A percentile compares a stretch with the other conserved stretches of the same genome.
phyloP scores from a whole-genome alignment of 2,888 invertebrate species.

The Baronia brevicornis region DNA sequence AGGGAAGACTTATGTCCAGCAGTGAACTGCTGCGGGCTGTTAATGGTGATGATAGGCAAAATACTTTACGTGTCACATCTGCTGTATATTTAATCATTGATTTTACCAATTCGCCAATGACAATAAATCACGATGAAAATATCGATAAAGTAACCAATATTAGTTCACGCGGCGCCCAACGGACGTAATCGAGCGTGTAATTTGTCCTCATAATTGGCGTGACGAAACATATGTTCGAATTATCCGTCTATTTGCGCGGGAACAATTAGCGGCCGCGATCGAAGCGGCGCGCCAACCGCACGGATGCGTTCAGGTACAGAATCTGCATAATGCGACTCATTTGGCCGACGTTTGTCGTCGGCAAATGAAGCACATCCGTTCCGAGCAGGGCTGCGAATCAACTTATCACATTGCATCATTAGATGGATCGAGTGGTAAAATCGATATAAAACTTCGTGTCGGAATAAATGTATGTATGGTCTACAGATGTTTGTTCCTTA shows the following conservation, averaged over 20 bases:
- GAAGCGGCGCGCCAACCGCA: conserved; percentile 30
- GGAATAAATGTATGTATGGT: too few species aligned
- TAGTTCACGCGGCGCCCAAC: conserved; percentile 19
- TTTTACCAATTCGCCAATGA: conserved; percentile 28
- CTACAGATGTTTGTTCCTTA: too few species aligned
- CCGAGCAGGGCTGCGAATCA: conserved; percentile 19
- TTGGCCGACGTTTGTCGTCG: conserved; percentile 55
- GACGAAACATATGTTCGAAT: conserved; percentile 31
- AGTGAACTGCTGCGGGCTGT: too few species aligned
- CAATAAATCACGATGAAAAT: conserved; percentile 56
- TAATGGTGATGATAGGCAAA: too few species aligned
- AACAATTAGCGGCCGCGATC: conserved; percentile 44
- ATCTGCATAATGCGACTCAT: conserved; percentile 66
- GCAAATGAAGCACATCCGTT: conserved; percentile 57
- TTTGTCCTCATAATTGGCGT: conserved; percentile 23
- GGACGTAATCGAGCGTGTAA: conserved; percentile 20
- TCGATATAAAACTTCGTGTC: too few species aligned
- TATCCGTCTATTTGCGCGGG: conserved; percentile 42
- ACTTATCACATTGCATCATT: too few species aligned
- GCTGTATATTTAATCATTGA: too few species aligned
- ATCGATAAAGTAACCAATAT: conserved; percentile 49
- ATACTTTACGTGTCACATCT: too few species aligned
- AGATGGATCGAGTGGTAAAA: too few species aligned
- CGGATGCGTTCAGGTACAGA: conserved; percentile 40
- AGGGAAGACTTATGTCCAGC: too few species aligned